phyloP scores from a whole-genome alignment of 1,140 invertebrate species.

The Stegodyphus dumicola region DNA sequence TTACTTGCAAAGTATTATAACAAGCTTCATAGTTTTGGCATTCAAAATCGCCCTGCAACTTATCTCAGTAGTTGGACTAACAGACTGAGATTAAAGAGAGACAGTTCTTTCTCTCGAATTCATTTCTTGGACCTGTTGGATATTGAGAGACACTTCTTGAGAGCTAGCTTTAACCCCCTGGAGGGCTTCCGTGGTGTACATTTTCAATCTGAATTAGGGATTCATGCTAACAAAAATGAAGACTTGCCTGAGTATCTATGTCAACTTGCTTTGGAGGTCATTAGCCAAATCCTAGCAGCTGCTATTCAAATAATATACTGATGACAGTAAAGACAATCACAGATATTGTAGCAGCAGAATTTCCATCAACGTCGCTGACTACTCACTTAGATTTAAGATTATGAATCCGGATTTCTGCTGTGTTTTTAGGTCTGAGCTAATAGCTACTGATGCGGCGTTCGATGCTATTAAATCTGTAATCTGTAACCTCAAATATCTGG shows the following conservation, averaged over 20 bases:
- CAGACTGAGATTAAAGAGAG: neutral
- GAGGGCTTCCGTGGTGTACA: neutral
- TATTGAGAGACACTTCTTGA: neutral
- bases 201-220: neutral
- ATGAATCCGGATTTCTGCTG: conserved; percentile 1
- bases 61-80: neutral
- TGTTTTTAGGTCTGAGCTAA: conserved; percentile 1
- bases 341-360: neutral
- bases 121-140: neutral
- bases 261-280: neutral
- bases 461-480: conserved; percentile 1
- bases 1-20: neutral
- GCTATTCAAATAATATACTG: neutral
- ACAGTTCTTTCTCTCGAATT: neutral
- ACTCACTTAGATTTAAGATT: neutral
- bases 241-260: neutral
- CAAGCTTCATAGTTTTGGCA: neutral
- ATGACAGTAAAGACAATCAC: neutral
- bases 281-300: neutral
- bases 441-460: neutral
- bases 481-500: neutral
- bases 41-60: neutral
- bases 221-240: neutral
- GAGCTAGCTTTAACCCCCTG: neutral
- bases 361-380: neutral